Evolutionary conservation across 2,888 invertebrate species (phyloP).

Genomic region (Amorpha juglandis): DNA sequence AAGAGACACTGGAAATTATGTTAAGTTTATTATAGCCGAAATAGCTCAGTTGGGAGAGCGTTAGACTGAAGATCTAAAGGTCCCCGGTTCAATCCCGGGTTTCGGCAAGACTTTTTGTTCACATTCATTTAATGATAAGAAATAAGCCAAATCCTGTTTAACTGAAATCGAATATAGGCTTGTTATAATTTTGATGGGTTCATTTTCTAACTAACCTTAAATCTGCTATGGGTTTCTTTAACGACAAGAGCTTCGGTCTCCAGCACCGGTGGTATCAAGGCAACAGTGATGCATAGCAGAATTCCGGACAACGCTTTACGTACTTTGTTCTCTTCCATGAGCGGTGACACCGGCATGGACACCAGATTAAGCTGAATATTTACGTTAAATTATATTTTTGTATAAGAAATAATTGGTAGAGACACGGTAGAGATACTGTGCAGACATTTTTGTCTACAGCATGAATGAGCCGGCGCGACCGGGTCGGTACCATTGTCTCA

Average conservation of each 20-base stretch:
- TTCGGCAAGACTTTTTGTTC: constrained; percentile 43
- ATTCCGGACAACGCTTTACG: constrained; percentile 56
- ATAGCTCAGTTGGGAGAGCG: constrained; percentile 62
- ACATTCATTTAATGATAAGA: too few relatives aligned
- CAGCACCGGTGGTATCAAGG: constrained; percentile 66
- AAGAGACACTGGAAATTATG: background rate
- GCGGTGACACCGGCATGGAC: constrained; percentile 72
- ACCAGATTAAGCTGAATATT: constrained; percentile 55
- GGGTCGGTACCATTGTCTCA: too few relatives aligned
- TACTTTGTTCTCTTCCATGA: constrained; percentile 64
- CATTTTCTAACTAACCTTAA: constrained; percentile 56
- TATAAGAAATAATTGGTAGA: too few relatives aligned
- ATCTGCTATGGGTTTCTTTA: constrained; percentile 55
- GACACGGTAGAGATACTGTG: too few relatives aligned
- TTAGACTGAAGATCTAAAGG: constrained; percentile 59
- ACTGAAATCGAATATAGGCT: too few relatives aligned
- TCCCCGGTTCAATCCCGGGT: constrained; percentile 58
- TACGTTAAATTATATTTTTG: background rate
- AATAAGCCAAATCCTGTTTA: too few relatives aligned
- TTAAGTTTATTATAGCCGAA: background rate
- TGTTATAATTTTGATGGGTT: background rate
- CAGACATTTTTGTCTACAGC: too few relatives aligned
- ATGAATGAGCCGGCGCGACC: too few relatives aligned
- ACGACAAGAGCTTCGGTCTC: constrained; percentile 67
- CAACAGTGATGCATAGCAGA: constrained; percentile 67